Base-by-base conservation (phyloP, 92 coral and sea anemone genomes). In the Paragorgia papillata region DNA sequence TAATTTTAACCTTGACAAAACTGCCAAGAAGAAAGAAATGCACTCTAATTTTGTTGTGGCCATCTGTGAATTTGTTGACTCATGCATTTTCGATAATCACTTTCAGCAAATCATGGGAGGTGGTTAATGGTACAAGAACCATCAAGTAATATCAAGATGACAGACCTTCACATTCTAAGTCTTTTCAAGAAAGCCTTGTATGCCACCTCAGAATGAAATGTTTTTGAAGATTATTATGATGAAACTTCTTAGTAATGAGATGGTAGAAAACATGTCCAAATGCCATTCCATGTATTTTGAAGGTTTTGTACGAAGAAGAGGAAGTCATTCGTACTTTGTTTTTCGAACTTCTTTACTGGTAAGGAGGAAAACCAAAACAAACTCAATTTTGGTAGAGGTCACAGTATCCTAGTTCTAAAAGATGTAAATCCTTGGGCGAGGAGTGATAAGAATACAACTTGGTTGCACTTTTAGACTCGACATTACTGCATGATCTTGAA, bases 11-110 rank as follows among this genome's bases (percentile, higher is more conserved):
- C n/a, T n/a, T n/a, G n/a, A n/a, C 79, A 58, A 62, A 80, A 59
- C 57, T 80, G 85, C 44, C 75, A 70, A 59, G 85, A 81, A 58
- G 74, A 81, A 53, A 65, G 64, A 71, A 81, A 71, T 70, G 73
- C 60, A 28, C 29, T 81, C 53, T 59, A 62, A 35, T 31, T 69
- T 81, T n/a, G n/a, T 37, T 81, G 49, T 81, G 85, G 80, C 75
- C 85, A 59, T 60, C 85, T 46, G 61, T 30, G 21, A 28, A n/a
- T 27, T 21, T 69, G 44, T n/a, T 80, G 53, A n/a, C n/a, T 51
- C 57, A 5, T 80, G 79, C 20, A 39, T 66, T 14, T 79, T 79
- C 49, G 58, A 79, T 66, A 59, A n/a, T n/a, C n/a, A 68, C 27
- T 57, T 80, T 14, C 84, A 79, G 59, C 84, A n/a, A 80, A 80